phyloP scores from a whole-genome alignment of 2,113 vertebrate species.

The Tachysurus fulvidraco region DNA sequence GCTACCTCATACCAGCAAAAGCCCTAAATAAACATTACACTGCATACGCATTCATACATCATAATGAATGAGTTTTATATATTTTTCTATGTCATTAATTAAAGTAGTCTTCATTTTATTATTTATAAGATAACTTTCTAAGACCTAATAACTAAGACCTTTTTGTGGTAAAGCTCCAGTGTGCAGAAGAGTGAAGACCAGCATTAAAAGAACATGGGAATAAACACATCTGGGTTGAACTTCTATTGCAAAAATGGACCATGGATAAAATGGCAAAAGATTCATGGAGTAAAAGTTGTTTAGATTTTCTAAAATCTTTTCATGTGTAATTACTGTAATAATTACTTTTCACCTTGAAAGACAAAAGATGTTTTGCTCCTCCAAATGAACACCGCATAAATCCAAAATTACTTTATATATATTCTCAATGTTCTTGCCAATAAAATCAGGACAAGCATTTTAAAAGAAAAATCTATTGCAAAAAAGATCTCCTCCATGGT shows the following conservation, averaged over 20 bases:
- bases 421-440: not conserved
- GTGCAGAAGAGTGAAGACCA: not conserved
- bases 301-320: not conserved
- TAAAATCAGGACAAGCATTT: not conserved
- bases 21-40: not conserved
- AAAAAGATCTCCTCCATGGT: not conserved
- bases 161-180: not conserved
- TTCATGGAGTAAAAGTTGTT: not conserved
- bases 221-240: not conserved
- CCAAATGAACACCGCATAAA: not conserved
- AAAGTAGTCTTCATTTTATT: not conserved
- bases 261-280: not conserved
- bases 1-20: not conserved
- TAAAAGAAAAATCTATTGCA: conserved; percentile 12
- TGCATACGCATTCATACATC: not conserved
- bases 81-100: not conserved
- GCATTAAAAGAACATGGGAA: not conserved
- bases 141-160: too few species aligned
- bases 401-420: not conserved
- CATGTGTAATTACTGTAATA: not conserved
- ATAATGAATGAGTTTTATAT: not conserved
- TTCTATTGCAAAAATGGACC: too few species aligned
- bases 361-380: not conserved
- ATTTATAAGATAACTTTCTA: not conserved
- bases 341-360: not conserved